Base-by-base conservation (phyloP, 2,888 invertebrate genomes). In the Elmis aenea region DNA sequence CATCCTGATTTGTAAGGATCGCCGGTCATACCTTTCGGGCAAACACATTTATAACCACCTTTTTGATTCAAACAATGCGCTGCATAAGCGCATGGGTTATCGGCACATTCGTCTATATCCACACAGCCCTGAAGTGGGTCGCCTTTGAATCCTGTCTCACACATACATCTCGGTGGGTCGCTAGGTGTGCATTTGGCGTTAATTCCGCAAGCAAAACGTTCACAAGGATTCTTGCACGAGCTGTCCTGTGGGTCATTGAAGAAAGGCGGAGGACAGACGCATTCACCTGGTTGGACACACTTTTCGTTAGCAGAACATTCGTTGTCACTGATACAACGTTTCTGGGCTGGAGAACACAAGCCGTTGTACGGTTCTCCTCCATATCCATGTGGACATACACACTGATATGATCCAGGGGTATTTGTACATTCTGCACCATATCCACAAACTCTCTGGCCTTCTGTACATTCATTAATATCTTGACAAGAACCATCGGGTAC, bases 181-280 rank as follows among this genome's bases (percentile, higher is more conserved):
- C 83, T 85, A 1, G 90, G 87, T 1, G 87, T 87, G 62, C 92
- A 93, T 67, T 86, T 86, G 2, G 91, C 85, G 61, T 92, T 91
- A 28, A 91, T 83, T 16, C 93, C 92, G 55, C 93, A 93, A 5
- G 84, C 82, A 62, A 85, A 90, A 42, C 91, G 76, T 65, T 93
- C 90, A 62, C 92, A 93, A 4, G 92, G 92, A 71, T 86, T 92
- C 69, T 91, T 91, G 62, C 93, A 93, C 61, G 84, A 83, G 61
- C 88, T 87, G 18, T 81, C 82, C 11, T 76, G 73, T 5, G 83
- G 77, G 61, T 93, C 92, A 15, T 84, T 77, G 64, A 88, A 91
- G 69, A 83, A 93, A 1, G 93, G 93, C 10, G 91, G 90, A 14
- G 89, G 88, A 59, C 93, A 93, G 10, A 91, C 77, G 59, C 93